Percentiles rank a stretch among this genome's conserved stretches.
phyloP scores from a whole-genome alignment of 2,797 vertebrate genomes.

The Centroberyx gerrardi region DNA sequence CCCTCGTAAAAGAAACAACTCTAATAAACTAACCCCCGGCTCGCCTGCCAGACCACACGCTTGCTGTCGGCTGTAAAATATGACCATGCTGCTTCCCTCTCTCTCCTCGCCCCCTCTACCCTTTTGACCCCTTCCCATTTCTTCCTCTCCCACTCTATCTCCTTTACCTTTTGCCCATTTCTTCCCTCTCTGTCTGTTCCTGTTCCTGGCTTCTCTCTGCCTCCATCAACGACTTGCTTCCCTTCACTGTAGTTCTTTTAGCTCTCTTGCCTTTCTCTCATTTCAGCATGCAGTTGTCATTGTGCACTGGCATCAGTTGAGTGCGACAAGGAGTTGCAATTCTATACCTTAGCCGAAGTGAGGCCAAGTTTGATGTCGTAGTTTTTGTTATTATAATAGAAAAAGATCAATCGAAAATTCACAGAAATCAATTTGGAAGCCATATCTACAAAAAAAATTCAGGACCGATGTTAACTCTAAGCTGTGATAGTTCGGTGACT shows the following conservation, averaged over 20 bases:
- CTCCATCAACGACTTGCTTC: slow-evolving; percentile 19
- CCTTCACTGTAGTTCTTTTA: neutral
- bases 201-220: neutral
- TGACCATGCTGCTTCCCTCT: slow-evolving; percentile 50
- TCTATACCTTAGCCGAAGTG: neutral
- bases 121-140: slow-evolving; percentile 45
- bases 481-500: too few species aligned
- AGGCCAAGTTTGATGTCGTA: neutral
- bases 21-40: slow-evolving; percentile 71
- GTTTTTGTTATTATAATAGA: neutral
- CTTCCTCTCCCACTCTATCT: neutral
- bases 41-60: slow-evolving; percentile 67
- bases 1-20: slow-evolving; percentile 61
- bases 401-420: neutral
- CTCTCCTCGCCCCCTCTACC: slow-evolving; percentile 27
- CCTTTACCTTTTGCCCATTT: slow-evolving; percentile 23
- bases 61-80: slow-evolving; percentile 73
- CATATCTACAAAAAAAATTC: too few species aligned
- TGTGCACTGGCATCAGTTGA: neutral
- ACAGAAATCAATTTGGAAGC: too few species aligned
- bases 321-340: neutral
- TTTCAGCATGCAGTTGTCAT: slow-evolving; percentile 1
- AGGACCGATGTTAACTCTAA: too few species aligned
- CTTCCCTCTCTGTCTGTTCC: slow-evolving; percentile 29
- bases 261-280: slow-evolving; percentile 12